Evolutionary conservation across 2,113 vertebrate genomes (phyloP), one percentile per base, ranked within the genome.

Genomic region (Stercorarius parasiticus): DNA sequence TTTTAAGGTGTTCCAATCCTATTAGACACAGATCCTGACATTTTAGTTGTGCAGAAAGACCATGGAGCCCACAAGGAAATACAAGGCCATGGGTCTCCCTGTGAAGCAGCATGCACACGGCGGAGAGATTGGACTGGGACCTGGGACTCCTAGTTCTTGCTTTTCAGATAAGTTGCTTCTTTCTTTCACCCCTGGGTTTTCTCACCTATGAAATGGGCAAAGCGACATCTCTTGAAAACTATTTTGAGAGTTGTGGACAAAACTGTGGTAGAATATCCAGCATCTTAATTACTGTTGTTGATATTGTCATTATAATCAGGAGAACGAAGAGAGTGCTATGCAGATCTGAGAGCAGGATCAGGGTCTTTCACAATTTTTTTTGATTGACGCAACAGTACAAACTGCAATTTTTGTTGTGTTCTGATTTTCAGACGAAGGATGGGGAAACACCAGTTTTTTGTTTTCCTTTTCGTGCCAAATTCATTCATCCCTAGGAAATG

Each of bases 71-170:
- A 49, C 52, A 49, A 43, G 26, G 45, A 82, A 61, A 79, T 11
- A 29, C 1, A 62, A 9, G 1, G 11, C 9, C 45, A 52, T 2
- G 2, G 22, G 18, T 27, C 22, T 80, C n/a, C 4, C 2, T 38
- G 42, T 10, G 55, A 85, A 82, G 27, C 38, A 79, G 59, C 19
- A 26, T 3, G 10, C 12, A 47, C 12, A 14, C 19, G 45, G 45
- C 0, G 0, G 34, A 72, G 66, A 79, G 62, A 38, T 6, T 42
- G 72, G 32, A 80, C 9, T 4, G 43, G 27, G 58, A 70, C 38
- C 49, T 72, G 36, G 62, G 19, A 66, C 19, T 53, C 76, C 32
- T 47, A 43, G 53, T 15, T 85, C 58, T 66, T 76, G 6, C 13
- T 92, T 86, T 88, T 86, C 79, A 89, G 40, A 52, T 15, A 55